Conservation (phyloP, 30 jellyfish, hydroid and myxozoan genomes). For the Sanderia malayensis region DNA sequence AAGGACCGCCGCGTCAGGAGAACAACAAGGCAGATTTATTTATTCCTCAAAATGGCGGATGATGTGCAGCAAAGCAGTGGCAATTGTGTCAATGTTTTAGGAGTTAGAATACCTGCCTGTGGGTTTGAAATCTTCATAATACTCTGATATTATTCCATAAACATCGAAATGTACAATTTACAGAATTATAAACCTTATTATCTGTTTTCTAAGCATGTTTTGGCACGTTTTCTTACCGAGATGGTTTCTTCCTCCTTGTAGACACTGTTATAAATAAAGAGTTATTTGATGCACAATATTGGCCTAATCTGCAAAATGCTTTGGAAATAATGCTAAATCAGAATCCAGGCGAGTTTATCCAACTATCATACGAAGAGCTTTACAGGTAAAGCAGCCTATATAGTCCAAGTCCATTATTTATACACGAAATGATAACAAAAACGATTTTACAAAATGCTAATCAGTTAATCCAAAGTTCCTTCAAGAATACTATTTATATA, state of each 20-base stretch:
- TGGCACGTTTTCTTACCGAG: neutral
- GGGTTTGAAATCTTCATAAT: neutral
- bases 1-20: neutral
- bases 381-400: no score
- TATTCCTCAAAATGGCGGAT: neutral
- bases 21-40: no score
- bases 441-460: no score
- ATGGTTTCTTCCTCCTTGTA: neutral
- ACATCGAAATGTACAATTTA: neutral
- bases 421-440: no score
- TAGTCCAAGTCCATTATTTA: no score
- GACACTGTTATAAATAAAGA: conserved; percentile 42
- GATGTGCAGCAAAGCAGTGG: neutral
- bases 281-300: conserved; percentile 25
- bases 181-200: neutral
- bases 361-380: conserved; percentile 45
- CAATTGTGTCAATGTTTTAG: neutral
- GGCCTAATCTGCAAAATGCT: conserved; percentile 64
- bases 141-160: neutral
- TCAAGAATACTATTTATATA: no score
- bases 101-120: conserved; percentile 7
- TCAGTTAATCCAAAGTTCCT: no score
- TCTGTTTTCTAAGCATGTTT: neutral
- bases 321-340: conserved; percentile 24
- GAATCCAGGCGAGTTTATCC: conserved; percentile 44